Evolutionary conservation across 2,888 invertebrate genomes (phyloP), one percentile per base, ranked within the genome.

Genomic region (Nomada fabriciana): DNA sequence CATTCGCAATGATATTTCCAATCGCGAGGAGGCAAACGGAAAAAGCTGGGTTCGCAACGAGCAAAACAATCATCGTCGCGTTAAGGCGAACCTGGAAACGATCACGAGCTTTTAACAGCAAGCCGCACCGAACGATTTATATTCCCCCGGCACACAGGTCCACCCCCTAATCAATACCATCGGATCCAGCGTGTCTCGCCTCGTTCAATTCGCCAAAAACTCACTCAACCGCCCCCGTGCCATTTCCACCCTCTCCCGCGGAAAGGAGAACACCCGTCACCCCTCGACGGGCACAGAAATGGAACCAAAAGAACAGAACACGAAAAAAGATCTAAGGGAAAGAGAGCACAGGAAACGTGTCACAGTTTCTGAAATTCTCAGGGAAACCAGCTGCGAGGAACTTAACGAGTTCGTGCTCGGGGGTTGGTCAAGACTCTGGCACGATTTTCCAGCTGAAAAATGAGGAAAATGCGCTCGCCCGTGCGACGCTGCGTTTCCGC

Each of bases 401-500:
- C 43, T n/a, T 36, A 36, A 60, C 63, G 42, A 10, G 10, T 9
- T 13, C 29, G 15, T 18, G 15, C 36, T 9, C 61, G 52, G 52
- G n/a, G 53, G 0, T 9, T 18, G 52, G 13, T 36, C 43, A 80
- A 77, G 80, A 80, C 71, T 72, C 78, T 78, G 78, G 80, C 80
- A 80, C 57, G 67, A 63, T 78, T 80, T 47, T 71, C 47, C 60
- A n/a, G 65, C 13, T 69, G 84, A 81, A 85, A 81, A 85, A 84
- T 86, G 81, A 74, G 81, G 87, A 76, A 76, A 83, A 80, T 55
- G 70, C 83, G 77, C 60, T 70, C 65, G 64, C 29, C 76, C 82
- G 74, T 79, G 86, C 75, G 78, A 86, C 82, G 57, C 75, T 55
- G 64, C 67, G 75, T 75, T 77, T 76, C 77, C 84, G 84, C 82